Base-by-base conservation (phyloP, 2,797 vertebrate genomes). In the Acanthopagrus latus region DNA sequence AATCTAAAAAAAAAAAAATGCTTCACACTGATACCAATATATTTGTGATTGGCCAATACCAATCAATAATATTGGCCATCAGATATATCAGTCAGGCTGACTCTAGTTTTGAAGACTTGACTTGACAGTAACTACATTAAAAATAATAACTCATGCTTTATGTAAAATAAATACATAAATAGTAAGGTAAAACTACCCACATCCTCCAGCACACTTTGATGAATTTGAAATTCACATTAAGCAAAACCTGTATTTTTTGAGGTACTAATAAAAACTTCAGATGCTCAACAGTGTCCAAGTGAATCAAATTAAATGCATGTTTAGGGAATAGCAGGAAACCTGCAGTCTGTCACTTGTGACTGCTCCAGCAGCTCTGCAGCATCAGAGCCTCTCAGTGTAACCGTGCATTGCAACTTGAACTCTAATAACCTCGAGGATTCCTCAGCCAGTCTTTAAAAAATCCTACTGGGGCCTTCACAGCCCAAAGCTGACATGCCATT, bases 371-470 rank as follows among this genome's bases (percentile, higher is more conserved):
- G 13, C 18, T 56, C 20, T 63, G 41, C 64, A 46, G 64, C 64
- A 74, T 75, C 69, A 89, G 23, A 16, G 3, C 18, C 0, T 29
- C 25, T 69, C 78, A n/a, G 74, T 85, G 70, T 78, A 20, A 11
- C 51, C 0, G 5, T 20, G 43, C 64, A 54, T 29, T 9, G 3
- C 66, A 54, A 65, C 54, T 48, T 95, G 94, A 95, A 93, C 95
- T 88, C 1, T 0, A 89, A 87, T 96, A 93, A 96, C 95, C 95
- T 83, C 75, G 4, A 13, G 3, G 63, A 90, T 89, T 91, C 88
- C 87, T 89, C 86, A 80, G 58, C n/a, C 80, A 66, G 47, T 46
- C 81, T 76, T 85, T 70, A 76, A 85, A 85, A 86, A 78, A 52
- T 48, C 69, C 67, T 75, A 54, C 17, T 16, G 17, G 17, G 9